Evolutionary conservation across 2,113 vertebrate species (phyloP).

Genomic region (Otus sunia): DNA sequence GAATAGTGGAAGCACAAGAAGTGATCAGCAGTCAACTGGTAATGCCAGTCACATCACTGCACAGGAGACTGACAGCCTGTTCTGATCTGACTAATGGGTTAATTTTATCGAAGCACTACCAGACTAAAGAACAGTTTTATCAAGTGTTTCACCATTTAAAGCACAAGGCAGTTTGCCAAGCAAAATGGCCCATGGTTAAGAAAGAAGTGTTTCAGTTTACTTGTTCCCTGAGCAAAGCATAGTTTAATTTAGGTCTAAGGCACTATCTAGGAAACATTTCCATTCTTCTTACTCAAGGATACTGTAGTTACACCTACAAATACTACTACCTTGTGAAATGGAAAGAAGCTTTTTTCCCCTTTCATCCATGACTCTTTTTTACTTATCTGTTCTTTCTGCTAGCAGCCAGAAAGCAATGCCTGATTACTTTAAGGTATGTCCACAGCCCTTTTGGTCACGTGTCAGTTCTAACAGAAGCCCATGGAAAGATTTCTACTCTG

Average conservation of each 20-base stretch:
- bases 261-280: not conserved
- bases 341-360: slow-evolving; percentile 19
- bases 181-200: slow-evolving; percentile 4
- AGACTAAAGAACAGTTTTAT: slow-evolving; percentile 12
- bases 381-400: not conserved
- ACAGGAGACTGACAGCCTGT: not conserved
- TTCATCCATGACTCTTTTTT: not conserved
- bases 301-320: slow-evolving; percentile 33
- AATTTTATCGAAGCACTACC: not conserved
- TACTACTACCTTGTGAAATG: not conserved
- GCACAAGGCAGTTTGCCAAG: slow-evolving; percentile 47
- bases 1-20: not conserved
- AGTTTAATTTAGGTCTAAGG: slow-evolving; percentile 26
- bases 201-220: slow-evolving; percentile 31
- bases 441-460: not conserved
- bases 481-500: not conserved
- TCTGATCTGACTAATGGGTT: slow-evolving; percentile 31
- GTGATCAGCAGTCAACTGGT: not conserved
- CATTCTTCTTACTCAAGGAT: slow-evolving; percentile 55
- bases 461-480: not conserved
- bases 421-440: not conserved
- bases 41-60: not conserved
- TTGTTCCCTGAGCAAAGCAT: not conserved
- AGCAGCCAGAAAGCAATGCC: not conserved
- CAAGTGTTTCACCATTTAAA: slow-evolving; percentile 15